Percentiles rank a stretch among this genome's conserved stretches.
Evolutionary conservation across 2,113 vertebrate species (phyloP).

Genomic region (Aptenodytes forsteri): DNA sequence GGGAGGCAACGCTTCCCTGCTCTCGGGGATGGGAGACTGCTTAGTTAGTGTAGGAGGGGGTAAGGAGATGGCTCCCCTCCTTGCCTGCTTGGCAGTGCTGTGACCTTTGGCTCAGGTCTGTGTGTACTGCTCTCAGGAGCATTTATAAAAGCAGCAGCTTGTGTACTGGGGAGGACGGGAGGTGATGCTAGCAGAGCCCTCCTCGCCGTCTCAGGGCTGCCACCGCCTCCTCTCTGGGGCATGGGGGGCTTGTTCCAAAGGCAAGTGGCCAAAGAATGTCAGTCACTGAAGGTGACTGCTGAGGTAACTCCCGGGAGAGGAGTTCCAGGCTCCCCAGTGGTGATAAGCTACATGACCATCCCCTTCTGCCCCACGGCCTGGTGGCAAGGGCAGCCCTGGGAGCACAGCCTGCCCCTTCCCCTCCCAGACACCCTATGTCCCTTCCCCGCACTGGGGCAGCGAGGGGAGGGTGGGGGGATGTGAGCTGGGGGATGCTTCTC

Average conservation of each 20-base stretch:
- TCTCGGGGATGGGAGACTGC: neutral
- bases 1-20: neutral
- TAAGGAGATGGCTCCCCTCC: neutral
- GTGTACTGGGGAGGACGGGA: neutral
- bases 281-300: neutral
- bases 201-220: neutral
- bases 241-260: neutral
- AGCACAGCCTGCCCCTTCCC: neutral
- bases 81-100: neutral
- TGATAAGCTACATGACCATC: neutral
- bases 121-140: neutral
- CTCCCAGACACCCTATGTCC: neutral
- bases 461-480: neutral
- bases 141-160: neutral
- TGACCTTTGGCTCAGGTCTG: neutral
- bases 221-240: accelerated
- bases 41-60: neutral
- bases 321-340: neutral
- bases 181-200: neutral
- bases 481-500: neutral
- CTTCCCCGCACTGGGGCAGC: neutral
- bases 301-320: neutral
- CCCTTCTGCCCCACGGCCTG: neutral
- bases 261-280: neutral
- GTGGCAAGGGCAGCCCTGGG: neutral